phyloP scores from a whole-genome alignment of 2,888 invertebrate species.

The Celastrina argiolus region DNA sequence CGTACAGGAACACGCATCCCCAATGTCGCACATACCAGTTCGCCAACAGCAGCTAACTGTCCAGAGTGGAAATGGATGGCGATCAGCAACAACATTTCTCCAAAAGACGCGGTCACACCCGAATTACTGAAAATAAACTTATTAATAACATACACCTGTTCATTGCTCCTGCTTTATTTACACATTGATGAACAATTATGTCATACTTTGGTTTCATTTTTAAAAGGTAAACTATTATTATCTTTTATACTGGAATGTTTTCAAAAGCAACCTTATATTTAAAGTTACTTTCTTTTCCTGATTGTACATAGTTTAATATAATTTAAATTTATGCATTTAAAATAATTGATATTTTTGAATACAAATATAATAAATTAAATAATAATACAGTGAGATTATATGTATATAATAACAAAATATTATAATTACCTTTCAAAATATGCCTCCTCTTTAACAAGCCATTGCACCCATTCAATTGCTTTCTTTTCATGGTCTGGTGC shows the following conservation, averaged over 20 bases:
- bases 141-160: neutral
- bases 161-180: no score
- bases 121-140: slow-evolving; percentile 78
- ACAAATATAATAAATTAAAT: neutral
- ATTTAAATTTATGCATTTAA: neutral
- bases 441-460: slow-evolving; percentile 93
- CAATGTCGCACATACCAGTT: slow-evolving; percentile 94
- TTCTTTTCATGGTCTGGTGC: slow-evolving; percentile 88
- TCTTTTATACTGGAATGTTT: no score
- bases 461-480: slow-evolving; percentile 95
- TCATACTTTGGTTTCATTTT: no score
- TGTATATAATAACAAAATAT: no score
- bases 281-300: no score
- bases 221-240: no score
- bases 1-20: slow-evolving; percentile 96
- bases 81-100: slow-evolving; percentile 96
- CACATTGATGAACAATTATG: no score
- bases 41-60: slow-evolving; percentile 94
- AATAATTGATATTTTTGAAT: neutral
- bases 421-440: slow-evolving; percentile 85
- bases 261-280: no score
- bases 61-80: slow-evolving; percentile 98
- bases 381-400: neutral
- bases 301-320: no score
- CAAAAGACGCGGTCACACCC: slow-evolving; percentile 92